Base-by-base conservation (phyloP, 2,113 vertebrate genomes). In the Dicentrarchus labrax region DNA sequence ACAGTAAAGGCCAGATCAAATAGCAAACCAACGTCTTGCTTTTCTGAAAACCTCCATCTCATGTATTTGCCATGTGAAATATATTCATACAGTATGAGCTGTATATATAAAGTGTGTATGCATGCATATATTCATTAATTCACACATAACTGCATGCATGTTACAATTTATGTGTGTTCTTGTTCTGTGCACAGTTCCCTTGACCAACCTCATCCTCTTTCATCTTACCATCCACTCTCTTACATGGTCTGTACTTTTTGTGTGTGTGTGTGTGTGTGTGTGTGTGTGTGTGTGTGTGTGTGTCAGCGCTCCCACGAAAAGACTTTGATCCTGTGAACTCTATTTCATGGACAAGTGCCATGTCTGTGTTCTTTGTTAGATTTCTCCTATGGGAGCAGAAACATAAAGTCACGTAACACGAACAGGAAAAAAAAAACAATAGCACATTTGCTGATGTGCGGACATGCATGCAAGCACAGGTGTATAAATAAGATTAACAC, bases 331-430 rank as follows among this genome's bases (percentile, higher is more conserved):
- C 24, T 60, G 59, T 47, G 30, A 30, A 30, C 30, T 30, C 30
- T 30, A 39, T 73, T 22, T 83, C 22, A 78, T 82, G 71, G 50
- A 36, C 48, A 5, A 19, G 36, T 8, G 80, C 80, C 76, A 75
- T 10, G 2, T 79, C 71, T 84, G 74, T 82, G 77, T 84, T 79
- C 59, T 76, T 72, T 73, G 69, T 64, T 79, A 57, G 22, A 68
- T 72, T 53, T 59, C 24, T 64, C 61, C 39, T 50, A 10, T 48
- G 72, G 39, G 45, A 87, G 22, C 24, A 30, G 60, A 75, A 53
- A 78, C 38, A 72, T 36, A 59, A 78, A 72, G 39, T 53, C 61
- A 75, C 12, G 9, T 60, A 71, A 21, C 45, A n/a, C n/a, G 70
- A 79, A 13, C 47, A 68, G 56, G 30, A 12, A 30, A 30, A 30